These are phyloP conservation scores for Invenusta paracnida DNA, from an alignment of 2,888 invertebrate genomes.

Conservation along the genomic window DNA sequence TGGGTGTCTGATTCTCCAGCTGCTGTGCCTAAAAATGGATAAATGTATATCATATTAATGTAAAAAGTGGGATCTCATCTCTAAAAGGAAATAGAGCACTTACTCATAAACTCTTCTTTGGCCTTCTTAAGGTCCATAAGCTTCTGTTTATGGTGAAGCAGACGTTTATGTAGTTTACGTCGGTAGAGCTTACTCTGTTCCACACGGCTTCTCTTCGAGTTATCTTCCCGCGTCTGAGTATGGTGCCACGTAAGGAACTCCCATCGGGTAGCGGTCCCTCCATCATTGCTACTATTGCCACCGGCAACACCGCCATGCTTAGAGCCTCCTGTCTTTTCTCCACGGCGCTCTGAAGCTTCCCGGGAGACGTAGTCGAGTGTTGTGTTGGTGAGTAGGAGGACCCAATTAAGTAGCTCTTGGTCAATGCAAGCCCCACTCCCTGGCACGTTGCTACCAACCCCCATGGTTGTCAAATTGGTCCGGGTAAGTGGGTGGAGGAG, in stretches of 20 bases:
- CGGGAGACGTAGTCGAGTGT: conserved; percentile 28
- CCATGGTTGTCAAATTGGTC: too few relatives aligned
- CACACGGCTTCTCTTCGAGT: conserved; percentile 49
- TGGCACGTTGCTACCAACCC: background rate
- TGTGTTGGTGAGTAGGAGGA: conserved; percentile 25
- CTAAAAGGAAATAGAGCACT: background rate
- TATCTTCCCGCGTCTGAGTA: background rate
- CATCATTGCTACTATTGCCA: background rate
- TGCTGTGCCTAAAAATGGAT: conserved; percentile 43
- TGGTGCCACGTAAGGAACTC: conserved; percentile 65
- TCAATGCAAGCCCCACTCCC: background rate
- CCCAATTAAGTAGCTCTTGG: conserved; percentile 28
- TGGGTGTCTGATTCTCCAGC: conserved; percentile 44
- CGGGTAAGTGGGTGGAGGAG: conserved; percentile 49
- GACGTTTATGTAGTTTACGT: conserved; percentile 67
- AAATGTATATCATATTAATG: too few relatives aligned
- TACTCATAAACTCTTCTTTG: conserved; percentile 64
- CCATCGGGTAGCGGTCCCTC: conserved; percentile 63
- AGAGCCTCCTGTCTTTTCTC: background rate
- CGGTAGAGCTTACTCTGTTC: conserved; percentile 49
- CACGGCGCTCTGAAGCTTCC: conserved; percentile 38
- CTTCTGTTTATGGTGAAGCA: conserved; percentile 69
- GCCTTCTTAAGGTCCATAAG: conserved; percentile 70
- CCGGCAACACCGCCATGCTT: background rate
- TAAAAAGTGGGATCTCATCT: too few relatives aligned